Percentiles rank a stretch among this genome's conserved stretches.
Evolutionary conservation across 2,797 vertebrate genomes (phyloP).

Genomic region (Aplochiton taeniatus): DNA sequence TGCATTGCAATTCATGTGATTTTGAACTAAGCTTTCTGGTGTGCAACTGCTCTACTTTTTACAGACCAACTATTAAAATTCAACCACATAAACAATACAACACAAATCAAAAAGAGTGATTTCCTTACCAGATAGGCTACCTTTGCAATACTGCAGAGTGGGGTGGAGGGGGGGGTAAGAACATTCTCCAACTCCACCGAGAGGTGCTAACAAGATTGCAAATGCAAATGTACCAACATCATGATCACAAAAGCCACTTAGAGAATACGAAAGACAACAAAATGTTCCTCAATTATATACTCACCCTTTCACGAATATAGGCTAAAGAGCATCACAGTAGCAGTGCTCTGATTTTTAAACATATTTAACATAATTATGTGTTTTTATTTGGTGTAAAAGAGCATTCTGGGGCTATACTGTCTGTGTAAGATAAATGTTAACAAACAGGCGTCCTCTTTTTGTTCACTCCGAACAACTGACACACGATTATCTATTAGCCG

Average conservation of each 20-base stretch:
- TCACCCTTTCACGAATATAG: slow-evolving; percentile 26
- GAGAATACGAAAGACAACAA: slow-evolving; percentile 42
- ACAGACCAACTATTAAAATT: no score
- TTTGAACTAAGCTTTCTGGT: neutral
- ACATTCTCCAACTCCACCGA: slow-evolving; percentile 24
- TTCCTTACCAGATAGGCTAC: slow-evolving; percentile 32
- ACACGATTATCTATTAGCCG: slow-evolving; percentile 26
- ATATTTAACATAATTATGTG: slow-evolving; percentile 25
- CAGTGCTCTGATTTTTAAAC: slow-evolving; percentile 21
- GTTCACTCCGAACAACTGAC: no score
- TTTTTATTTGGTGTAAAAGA: slow-evolving; percentile 28
- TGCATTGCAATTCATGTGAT: slow-evolving; percentile 23
- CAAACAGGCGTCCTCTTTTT: neutral
- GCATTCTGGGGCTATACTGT: slow-evolving; percentile 10
- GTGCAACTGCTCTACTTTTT: no score
- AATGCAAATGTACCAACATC: slow-evolving; percentile 48
- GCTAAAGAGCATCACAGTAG: slow-evolving; percentile 28
- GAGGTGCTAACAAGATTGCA: slow-evolving; percentile 32
- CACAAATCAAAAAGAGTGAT: neutral
- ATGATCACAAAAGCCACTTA: slow-evolving; percentile 37
- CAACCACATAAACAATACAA: no score
- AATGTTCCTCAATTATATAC: slow-evolving; percentile 34
- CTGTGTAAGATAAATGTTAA: slow-evolving; percentile 23
- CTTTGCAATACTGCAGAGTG: slow-evolving; percentile 28
- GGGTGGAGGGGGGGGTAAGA: slow-evolving; percentile 12